Base-by-base conservation (phyloP, 2,888 invertebrate species). In the Drosophila macrothrix region DNA sequence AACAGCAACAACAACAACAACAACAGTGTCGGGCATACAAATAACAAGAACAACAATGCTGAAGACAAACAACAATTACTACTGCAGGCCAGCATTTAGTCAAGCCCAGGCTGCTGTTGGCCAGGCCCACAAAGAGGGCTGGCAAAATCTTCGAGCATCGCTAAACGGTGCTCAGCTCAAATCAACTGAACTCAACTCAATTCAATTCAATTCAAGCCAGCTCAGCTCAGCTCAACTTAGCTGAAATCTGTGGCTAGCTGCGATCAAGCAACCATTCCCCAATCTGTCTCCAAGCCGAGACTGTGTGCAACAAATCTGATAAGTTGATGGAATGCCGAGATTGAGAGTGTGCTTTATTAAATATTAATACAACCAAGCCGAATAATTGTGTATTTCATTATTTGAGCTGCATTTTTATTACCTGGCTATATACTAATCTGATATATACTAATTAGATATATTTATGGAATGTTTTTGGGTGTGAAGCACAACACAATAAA, bases 101-200 rank as follows among this genome's bases (percentile, higher is more conserved):
- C 88, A 87, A 87, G 83, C 85, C 83, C 90, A 79, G 76, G 78
- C 78, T 81, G 82, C 78, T 60, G 78, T 78, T 79, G 82, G 79
- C 79, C 82, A 79, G 83, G 80, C 80, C 80, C 79, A 77, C 78
- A 74, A 75, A 33, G 64, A 81, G 75, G 68, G 73, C 82, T 59
- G 56, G 52, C 76, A 70, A 64, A 72, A 78, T 63, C 80, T 67
- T 56, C 52, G 62, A 55, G 59, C 52, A 62, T 66, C 76, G 62
- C 80, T 80, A 78, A 79, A 68, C 60, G 79, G 43, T 73, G 56
- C 60, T 41, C 59, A 46, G 33, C 46, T 54, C 58, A 39, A 46
- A 31, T 58, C 58, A 41, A 39, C 56, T 58, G 29, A n/a, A 41
- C 39, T 56, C 14, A 56, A 39, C 39, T 56, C 50, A 28, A 29